Conservation (phyloP, 2,797 vertebrate genomes). For the Coregonus suidteri region DNA sequence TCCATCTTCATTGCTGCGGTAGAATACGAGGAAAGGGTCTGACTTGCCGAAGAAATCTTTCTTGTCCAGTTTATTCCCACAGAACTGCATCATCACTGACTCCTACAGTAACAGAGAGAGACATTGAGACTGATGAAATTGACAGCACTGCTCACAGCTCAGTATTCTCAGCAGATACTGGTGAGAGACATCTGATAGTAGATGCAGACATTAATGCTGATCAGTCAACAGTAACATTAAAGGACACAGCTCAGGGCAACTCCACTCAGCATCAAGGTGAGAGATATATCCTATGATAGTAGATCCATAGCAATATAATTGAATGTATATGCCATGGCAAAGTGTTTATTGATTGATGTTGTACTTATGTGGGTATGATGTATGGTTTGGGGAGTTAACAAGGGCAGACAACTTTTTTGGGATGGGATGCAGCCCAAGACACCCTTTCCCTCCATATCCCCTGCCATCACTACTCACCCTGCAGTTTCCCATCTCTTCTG, state of each 20-base stretch:
- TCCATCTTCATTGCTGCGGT: slow-evolving; percentile 91
- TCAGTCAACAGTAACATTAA: neutral
- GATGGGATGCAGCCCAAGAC: neutral
- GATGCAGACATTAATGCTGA: neutral
- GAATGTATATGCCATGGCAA: too few species aligned
- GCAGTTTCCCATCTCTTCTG: slow-evolving; percentile 93
- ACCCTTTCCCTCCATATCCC: neutral
- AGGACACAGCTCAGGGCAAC: neutral
- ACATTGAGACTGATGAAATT: neutral
- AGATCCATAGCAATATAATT: neutral
- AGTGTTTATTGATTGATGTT: too few species aligned
- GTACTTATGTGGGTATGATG: too few species aligned
- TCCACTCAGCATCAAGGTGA: slow-evolving; percentile 1
- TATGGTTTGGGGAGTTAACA: neutral
- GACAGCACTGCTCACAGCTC: neutral
- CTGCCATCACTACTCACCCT: slow-evolving; percentile 78
- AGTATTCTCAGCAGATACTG: neutral
- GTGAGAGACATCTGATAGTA: neutral
- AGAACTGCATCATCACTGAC: slow-evolving; percentile 93
- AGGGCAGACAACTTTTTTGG: neutral
- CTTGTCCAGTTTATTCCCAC: slow-evolving; percentile 93
- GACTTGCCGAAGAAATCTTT: slow-evolving; percentile 96
- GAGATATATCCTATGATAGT: neutral
- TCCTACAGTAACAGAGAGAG: slow-evolving; percentile 71
- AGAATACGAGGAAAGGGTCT: slow-evolving; percentile 90